Percentiles rank a stretch among this genome's conserved stretches.
phyloP scores from a whole-genome alignment of 2,113 vertebrate genomes.

The Oreochromis niloticus region DNA sequence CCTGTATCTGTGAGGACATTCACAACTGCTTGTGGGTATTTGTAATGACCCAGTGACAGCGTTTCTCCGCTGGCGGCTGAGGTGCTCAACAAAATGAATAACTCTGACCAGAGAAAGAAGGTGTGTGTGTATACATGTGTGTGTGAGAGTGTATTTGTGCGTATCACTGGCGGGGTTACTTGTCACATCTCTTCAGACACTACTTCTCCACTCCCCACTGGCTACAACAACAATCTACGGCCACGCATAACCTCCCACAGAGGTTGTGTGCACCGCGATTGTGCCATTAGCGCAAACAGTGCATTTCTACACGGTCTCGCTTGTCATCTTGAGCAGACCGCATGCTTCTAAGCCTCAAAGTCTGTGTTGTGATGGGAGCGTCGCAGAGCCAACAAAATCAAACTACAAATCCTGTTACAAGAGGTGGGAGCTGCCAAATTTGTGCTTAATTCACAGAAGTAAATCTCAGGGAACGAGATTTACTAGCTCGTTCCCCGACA shows the following conservation, averaged over 20 bases:
- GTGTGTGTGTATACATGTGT: neutral
- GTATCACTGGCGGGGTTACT: conserved; percentile 12
- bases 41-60: conserved; percentile 58
- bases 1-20: conserved; percentile 48
- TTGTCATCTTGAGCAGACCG: conserved; percentile 23
- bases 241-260: conserved; percentile 12
- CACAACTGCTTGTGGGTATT: conserved; percentile 47
- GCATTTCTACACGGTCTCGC: conserved; percentile 10
- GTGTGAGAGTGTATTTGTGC: conserved; percentile 16
- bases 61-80: conserved; percentile 42
- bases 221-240: conserved; percentile 42
- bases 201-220: conserved; percentile 21
- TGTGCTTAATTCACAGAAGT: conserved; percentile 27
- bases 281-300: conserved; percentile 20
- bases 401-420: neutral
- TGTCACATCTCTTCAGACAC: conserved; percentile 48
- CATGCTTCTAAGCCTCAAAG: conserved; percentile 27
- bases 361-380: neutral
- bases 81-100: conserved; percentile 60
- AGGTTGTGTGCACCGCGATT: conserved; percentile 3
- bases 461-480: neutral
- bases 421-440: conserved; percentile 5
- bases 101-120: conserved; percentile 32
- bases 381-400: conserved; percentile 48
- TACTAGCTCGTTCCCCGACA: conserved; percentile 13